A percentile compares a stretch with the other conserved stretches of the same genome.
Evolutionary conservation across 2,888 invertebrate genomes (phyloP).

Genomic region (Trachelus tabidus): DNA sequence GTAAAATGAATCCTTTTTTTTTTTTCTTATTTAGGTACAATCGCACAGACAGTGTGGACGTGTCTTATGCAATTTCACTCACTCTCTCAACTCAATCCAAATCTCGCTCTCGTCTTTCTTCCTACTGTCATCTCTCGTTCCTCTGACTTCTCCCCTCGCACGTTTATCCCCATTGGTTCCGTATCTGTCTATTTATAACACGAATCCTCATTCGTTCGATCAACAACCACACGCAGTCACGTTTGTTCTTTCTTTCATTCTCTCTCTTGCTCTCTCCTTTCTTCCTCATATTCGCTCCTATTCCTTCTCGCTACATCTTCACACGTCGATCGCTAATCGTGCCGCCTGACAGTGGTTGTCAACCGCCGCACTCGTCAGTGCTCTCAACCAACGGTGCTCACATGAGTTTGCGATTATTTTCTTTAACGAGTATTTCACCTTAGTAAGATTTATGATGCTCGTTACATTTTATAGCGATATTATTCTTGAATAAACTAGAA

Average conservation of each 20-base stretch:
- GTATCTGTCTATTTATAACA: neutral
- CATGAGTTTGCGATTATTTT: neutral
- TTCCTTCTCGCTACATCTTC: too few relatives aligned
- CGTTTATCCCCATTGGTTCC: neutral
- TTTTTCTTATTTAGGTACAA: neutral
- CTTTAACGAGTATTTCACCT: neutral
- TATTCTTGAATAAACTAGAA: neutral
- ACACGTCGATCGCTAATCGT: too few relatives aligned
- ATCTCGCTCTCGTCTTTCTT: too few relatives aligned
- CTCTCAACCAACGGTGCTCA: too few relatives aligned
- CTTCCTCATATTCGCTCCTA: too few relatives aligned
- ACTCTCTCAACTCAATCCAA: too few relatives aligned
- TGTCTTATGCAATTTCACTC: too few relatives aligned
- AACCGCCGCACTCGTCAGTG: too few relatives aligned
- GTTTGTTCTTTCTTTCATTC: conserved; percentile 2
- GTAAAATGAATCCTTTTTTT: neutral
- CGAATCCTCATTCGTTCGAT: too few relatives aligned
- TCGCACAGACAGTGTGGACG: neutral
- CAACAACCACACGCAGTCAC: too few relatives aligned
- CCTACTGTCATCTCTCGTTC: too few relatives aligned
- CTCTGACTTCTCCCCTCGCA: neutral
- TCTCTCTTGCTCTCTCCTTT: conserved; percentile 6
- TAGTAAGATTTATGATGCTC: neutral
- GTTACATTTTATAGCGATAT: neutral
- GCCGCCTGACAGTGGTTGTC: too few relatives aligned